Evolutionary conservation across 2,113 vertebrate genomes (phyloP), one percentile per base, ranked within the genome.

Genomic region (Phylloscopus trochilus): DNA sequence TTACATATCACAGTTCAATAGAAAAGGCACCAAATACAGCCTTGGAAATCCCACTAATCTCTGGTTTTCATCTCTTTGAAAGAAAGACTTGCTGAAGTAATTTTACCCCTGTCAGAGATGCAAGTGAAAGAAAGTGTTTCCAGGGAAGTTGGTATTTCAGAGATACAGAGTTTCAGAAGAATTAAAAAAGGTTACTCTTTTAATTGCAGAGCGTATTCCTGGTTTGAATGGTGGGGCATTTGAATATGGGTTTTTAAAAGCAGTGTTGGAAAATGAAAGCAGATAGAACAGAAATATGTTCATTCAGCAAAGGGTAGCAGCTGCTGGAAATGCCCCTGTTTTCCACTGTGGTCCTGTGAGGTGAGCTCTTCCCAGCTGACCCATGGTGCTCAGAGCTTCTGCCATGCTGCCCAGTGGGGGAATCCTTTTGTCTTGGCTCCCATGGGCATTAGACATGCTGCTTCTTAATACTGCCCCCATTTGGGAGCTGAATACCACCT

Each of bases 41-140:
- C 53, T 84, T 88, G 37, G 60, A 92, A 95, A 93, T 80, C 63
- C 51, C 63, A 59, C 33, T 41, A 86, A 93, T 93, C 94, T 89
- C 49, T 4, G 2, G 10, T 72, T 85, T 94, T 95, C 59, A 87
- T 96, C 58, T 95, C 41, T 63, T 56, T 44, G 1, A 51, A 70
- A 70, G 56, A 90, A 95, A 78, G 56, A 59, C 44, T 77, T 47
- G 19, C 35, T 33, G 39, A 93, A 93, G 56, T 92, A 68, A 83
- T 96, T 95, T 90, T 88, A 64, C 37, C 31, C 12, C 9, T 62
- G 24, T 80, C 72, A 86, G 76, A 90, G 56, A 83, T 92, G 22
- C 24, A 60, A 91, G 47, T 37, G 43, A 68, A 90, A 89, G 35
- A 51, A 75, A 80, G 52, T 69, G 17, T 83, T 93, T 92, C 41